Evolutionary conservation across 2,113 vertebrate species (phyloP), one percentile per base, ranked within the genome.

Genomic region (Felis chaus): DNA sequence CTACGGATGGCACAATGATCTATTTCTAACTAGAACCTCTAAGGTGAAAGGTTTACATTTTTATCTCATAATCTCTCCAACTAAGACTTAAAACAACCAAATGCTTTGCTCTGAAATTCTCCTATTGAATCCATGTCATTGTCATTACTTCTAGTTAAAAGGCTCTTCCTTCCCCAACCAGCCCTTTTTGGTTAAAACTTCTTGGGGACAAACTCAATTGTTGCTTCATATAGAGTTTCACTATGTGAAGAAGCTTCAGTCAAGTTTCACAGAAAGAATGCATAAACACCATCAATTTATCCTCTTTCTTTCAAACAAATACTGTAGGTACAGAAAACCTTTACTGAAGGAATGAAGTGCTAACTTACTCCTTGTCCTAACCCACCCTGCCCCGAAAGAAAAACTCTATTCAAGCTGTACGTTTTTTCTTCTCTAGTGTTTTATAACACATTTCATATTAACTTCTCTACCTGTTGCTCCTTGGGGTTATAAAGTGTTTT

Each of bases 401-500:
- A 89, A 93, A 14, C 15, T 55, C 27, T 7, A 4, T 15, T 86
- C n/a, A 45, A 79, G 94, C 31, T 33, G 19, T 2, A 3, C 4
- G 1, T 23, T 16, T 79, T 73, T 21, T 31, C 2, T 0, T 68
- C 82, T 50, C 78, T 19, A 10, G 78, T n/a, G 84, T 39, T 96
- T 76, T 79, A 23, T 41, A 66, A 55, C 73, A 80, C 33, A 25
- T 65, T 89, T 63, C 84, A 36, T 76, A 83, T 66, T 65, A 93
- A 89, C 66, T 74, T 80, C 68, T 45, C 84, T 61, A 97, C 78
- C 76, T 96, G 95, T 79, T 98, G 97, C 82, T 92, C 41, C 92
- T 41, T 65, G 73, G 79, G 61, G 82, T 87, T 94, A 89, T 93
- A 84, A 93, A 97, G 55, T n/a, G 55, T 83, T 97, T 97, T 96